Conservation (phyloP, 2,888 invertebrate genomes). For the Caenorhabditis macrosperma region DNA sequence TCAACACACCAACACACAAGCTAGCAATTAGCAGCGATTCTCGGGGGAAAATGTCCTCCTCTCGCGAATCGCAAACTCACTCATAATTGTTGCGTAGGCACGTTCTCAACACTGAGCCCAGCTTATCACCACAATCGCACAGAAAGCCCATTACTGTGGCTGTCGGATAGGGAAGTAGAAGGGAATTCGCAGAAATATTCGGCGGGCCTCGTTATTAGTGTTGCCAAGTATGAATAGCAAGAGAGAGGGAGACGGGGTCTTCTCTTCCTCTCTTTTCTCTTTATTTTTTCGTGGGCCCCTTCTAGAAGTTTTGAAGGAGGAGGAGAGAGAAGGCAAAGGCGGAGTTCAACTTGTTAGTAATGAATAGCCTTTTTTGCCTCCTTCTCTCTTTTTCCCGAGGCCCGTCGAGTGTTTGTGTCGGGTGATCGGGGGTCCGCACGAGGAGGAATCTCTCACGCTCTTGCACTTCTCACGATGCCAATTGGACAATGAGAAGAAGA, state of each 20-base stretch:
- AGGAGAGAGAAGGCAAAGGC: conserved; percentile 22
- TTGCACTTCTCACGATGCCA: conserved; percentile 14
- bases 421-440: neutral
- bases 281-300: neutral
- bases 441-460: neutral
- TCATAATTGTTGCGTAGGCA: conserved; percentile 38
- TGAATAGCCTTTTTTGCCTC: conserved; percentile 22
- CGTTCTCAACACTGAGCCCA: conserved; percentile 39
- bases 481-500: neutral
- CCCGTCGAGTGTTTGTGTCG: neutral
- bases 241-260: conserved; percentile 16
- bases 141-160: conserved; percentile 44
- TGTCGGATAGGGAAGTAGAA: neutral
- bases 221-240: conserved; percentile 5
- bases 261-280: conserved; percentile 22
- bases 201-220: conserved; percentile 14
- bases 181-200: neutral
- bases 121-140: conserved; percentile 47
- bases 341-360: conserved; percentile 38
- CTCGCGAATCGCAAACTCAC: conserved; percentile 27
- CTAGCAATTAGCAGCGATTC: no score
- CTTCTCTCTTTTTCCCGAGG: neutral
- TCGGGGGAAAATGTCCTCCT: neutral
- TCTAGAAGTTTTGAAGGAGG: conserved; percentile 22
- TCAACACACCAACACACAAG: neutral